Conservation (phyloP, 2,797 vertebrate species). For the Esox lucius region DNA sequence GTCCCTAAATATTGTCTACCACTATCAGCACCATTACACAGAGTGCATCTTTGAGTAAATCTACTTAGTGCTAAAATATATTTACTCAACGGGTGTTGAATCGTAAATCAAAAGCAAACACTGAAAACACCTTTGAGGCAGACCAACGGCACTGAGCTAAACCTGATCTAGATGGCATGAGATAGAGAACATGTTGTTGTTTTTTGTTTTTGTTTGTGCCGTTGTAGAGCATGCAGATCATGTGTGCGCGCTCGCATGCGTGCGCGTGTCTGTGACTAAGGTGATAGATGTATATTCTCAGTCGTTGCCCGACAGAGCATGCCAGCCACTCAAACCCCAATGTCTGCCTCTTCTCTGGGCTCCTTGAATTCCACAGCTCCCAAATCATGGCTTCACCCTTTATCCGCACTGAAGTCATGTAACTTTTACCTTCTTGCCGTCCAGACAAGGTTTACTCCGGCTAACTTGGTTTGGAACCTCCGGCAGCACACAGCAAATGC, state of each 20-base stretch:
- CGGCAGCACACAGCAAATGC: constrained; percentile 19
- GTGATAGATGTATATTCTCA: constrained; percentile 41
- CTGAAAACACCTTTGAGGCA: background rate
- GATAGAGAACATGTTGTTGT: constrained; percentile 24
- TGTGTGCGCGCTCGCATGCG: constrained; percentile 20
- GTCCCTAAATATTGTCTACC: too few relatives aligned
- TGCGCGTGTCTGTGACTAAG: constrained; percentile 14
- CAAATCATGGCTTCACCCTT: constrained; percentile 31
- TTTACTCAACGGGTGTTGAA: background rate
- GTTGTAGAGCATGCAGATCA: constrained; percentile 43
- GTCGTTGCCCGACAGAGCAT: constrained; percentile 21
- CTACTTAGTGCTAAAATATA: too few relatives aligned
- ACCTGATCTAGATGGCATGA: background rate
- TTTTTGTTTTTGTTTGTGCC: constrained; percentile 21
- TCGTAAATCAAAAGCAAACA: background rate
- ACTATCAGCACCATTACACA: too few relatives aligned
- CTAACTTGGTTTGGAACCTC: constrained; percentile 38
- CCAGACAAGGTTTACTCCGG: constrained; percentile 39
- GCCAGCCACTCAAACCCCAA: constrained; percentile 30
- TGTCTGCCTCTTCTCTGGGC: constrained; percentile 14
- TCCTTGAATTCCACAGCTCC: constrained; percentile 34
- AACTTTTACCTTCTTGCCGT: constrained; percentile 48
- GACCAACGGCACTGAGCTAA: background rate
- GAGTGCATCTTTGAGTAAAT: too few relatives aligned
- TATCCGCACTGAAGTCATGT: constrained; percentile 39